Conservation (phyloP, 30 jellyfish, hydroid and myxozoan genomes). For the Hydra vulgaris region DNA sequence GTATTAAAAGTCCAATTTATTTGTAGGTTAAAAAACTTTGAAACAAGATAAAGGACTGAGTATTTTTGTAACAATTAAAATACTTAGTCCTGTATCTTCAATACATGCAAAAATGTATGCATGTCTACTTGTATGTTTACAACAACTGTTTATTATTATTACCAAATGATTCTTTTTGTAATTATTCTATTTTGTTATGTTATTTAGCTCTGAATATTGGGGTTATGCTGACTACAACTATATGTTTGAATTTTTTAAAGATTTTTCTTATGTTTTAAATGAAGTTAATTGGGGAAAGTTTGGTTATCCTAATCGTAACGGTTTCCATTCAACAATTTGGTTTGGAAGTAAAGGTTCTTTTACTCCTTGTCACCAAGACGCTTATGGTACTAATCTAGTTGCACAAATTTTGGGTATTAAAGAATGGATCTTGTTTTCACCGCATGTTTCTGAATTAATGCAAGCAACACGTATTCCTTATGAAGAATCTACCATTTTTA, state of each 20-base stretch:
- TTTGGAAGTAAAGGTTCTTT: slow-evolving; percentile 71
- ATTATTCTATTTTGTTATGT: background rate
- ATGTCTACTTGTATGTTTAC: too few species aligned
- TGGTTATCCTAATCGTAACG: slow-evolving; percentile 62
- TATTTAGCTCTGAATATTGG: slow-evolving; percentile 41
- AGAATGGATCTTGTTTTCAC: slow-evolving; percentile 62
- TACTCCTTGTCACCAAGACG: slow-evolving; percentile 91
- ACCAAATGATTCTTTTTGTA: background rate
- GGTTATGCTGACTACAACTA: slow-evolving; percentile 80
- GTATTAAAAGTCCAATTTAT: too few species aligned
- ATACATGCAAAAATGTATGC: too few species aligned
- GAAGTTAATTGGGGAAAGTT: slow-evolving; percentile 65
- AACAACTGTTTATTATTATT: too few species aligned
- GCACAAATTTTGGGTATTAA: slow-evolving; percentile 80
- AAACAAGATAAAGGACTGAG: too few species aligned
- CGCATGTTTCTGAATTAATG: slow-evolving; percentile 32
- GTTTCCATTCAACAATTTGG: slow-evolving; percentile 86
- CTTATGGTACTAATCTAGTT: slow-evolving; percentile 83
- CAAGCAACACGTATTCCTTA: slow-evolving; percentile 84
- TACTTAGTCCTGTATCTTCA: too few species aligned
- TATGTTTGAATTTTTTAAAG: slow-evolving; percentile 53
- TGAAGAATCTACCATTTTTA: slow-evolving; percentile 90
- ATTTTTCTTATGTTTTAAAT: slow-evolving; percentile 15
- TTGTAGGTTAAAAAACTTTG: too few species aligned
- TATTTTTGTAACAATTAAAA: too few species aligned